A percentile compares a stretch with the other conserved stretches of the same genome.
These are phyloP conservation scores for Gymnocypris eckloni DNA, from an alignment of 2,797 vertebrate species.

Conservation along the genomic window DNA sequence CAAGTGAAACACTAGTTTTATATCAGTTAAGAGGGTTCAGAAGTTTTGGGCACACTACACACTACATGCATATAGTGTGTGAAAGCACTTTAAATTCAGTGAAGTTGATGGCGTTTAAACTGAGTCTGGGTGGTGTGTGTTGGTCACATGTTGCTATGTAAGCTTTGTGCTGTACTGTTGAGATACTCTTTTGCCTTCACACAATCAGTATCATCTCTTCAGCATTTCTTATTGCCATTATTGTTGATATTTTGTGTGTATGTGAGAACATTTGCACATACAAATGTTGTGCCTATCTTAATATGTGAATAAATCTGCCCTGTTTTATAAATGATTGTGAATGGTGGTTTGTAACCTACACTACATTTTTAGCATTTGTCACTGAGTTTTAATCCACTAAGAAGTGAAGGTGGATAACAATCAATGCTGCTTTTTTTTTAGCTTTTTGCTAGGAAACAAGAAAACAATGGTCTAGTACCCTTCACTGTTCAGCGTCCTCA, in stretches of 20 bases:
- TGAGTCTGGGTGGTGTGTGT: slow-evolving; percentile 3
- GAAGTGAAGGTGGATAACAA: too few species aligned
- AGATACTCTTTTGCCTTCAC: slow-evolving; percentile 28
- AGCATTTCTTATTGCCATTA: slow-evolving; percentile 52
- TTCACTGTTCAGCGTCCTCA: neutral
- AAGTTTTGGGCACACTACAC: neutral
- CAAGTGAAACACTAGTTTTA: neutral
- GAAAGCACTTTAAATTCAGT: slow-evolving; percentile 62
- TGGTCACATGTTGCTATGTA: neutral
- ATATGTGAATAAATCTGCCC: slow-evolving; percentile 65
- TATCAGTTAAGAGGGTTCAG: neutral
- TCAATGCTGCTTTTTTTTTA: too few species aligned
- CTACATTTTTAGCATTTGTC: neutral
- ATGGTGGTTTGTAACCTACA: neutral
- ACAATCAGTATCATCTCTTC: slow-evolving; percentile 28
- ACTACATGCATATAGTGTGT: slow-evolving; percentile 20
- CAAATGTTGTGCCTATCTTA: slow-evolving; percentile 59
- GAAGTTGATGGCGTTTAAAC: slow-evolving; percentile 1
- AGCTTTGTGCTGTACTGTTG: slow-evolving; percentile 23
- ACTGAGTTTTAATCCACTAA: neutral
- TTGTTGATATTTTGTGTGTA: slow-evolving; percentile 61
- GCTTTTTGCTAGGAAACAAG: neutral
- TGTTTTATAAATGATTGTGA: slow-evolving; percentile 47
- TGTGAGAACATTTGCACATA: slow-evolving; percentile 55
- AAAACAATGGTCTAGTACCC: neutral